These are phyloP conservation scores for Drosophila anomelani DNA, from an alignment of 2,888 invertebrate genomes.

Conservation along the genomic window DNA sequence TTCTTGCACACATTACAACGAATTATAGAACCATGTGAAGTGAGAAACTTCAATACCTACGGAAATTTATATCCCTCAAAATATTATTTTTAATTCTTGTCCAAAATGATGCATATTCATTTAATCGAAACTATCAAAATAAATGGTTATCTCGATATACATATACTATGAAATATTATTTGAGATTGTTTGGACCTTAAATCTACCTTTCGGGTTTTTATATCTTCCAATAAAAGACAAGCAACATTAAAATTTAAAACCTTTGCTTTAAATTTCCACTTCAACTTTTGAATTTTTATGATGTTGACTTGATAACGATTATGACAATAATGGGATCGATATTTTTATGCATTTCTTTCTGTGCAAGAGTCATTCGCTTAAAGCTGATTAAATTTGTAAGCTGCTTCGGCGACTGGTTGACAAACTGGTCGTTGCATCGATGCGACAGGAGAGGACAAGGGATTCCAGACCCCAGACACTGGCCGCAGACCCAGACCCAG, in stretches of 20 bases:
- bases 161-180: background rate
- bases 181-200: background rate
- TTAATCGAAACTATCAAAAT: background rate
- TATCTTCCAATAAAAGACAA: no score
- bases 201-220: background rate
- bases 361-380: conserved; percentile 49
- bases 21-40: background rate
- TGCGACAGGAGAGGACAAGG: conserved; percentile 12
- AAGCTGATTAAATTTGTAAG: conserved; percentile 81
- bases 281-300: background rate
- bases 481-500: conserved; percentile 8
- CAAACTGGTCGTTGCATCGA: conserved; percentile 64
- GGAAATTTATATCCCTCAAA: no score
- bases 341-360: conserved; percentile 6
- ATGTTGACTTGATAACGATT: background rate
- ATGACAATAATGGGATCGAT: background rate
- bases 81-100: no score
- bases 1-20: background rate
- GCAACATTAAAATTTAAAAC: no score
- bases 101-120: no score
- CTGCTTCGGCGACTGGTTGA: conserved; percentile 67
- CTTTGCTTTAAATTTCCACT: background rate
- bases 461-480: conserved; percentile 6
- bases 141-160: no score
- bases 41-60: background rate